phyloP scores from a whole-genome alignment of 2,113 vertebrate genomes.

The Narcine bancroftii region DNA sequence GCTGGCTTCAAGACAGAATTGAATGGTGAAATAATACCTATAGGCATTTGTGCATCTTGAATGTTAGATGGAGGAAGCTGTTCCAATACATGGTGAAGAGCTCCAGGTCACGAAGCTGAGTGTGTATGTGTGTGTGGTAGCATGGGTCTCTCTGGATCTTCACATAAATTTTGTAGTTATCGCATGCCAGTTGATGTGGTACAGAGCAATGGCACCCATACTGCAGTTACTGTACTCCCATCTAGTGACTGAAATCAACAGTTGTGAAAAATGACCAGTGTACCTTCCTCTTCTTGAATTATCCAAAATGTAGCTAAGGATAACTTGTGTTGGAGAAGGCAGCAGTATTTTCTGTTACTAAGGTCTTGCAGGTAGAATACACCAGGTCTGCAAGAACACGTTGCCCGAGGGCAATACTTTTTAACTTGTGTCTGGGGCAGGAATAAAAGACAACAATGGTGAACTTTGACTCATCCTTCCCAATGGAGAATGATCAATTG shows the following conservation, averaged over 20 bases:
- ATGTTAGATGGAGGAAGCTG: neutral
- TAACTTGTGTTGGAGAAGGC: neutral
- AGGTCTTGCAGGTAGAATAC: neutral
- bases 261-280: neutral
- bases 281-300: neutral
- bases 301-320: neutral
- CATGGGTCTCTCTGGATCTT: neutral
- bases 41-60: neutral
- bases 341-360: neutral
- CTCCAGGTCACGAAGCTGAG: neutral
- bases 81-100: neutral
- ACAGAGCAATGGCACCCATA: neutral
- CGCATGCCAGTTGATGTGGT: neutral
- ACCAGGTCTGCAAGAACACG: neutral
- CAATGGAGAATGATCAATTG: neutral
- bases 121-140: neutral
- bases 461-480: neutral
- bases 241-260: neutral
- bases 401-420: too few species aligned
- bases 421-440: too few species aligned
- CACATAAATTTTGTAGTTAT: neutral
- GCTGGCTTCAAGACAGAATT: too few species aligned
- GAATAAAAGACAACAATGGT: neutral
- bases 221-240: neutral
- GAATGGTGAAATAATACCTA: neutral